These are phyloP conservation scores for Lepidocyrtoides sp. DNA, from an alignment of 2,888 invertebrate species.

Conservation along the genomic window DNA sequence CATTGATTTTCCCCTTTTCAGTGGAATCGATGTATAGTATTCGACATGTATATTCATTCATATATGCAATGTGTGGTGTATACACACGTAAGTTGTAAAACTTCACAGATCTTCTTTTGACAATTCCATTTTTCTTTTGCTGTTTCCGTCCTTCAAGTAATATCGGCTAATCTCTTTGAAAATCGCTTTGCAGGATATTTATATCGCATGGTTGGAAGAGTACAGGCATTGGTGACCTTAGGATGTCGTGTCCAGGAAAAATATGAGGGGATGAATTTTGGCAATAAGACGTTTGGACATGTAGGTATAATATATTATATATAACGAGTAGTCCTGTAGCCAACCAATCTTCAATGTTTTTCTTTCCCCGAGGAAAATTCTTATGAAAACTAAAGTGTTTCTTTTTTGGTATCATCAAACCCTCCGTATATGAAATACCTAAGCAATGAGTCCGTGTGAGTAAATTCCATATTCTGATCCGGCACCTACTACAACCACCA, in stretches of 20 bases:
- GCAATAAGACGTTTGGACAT: conserved; percentile 3
- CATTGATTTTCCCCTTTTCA: conserved; percentile 42
- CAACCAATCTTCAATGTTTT: not conserved
- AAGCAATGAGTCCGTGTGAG: not conserved
- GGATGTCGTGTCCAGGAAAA: conserved; percentile 43
- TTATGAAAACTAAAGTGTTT: not conserved
- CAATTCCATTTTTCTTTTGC: conserved; percentile 27
- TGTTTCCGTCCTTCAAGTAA: not conserved
- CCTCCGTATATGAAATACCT: not conserved
- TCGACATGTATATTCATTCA: not conserved
- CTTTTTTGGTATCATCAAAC: not conserved
- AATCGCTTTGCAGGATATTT: conserved; percentile 1
- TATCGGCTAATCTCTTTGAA: conserved; percentile 37
- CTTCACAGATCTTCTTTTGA: conserved; percentile 31
- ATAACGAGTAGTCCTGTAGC: not conserved
- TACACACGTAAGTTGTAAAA: too few species aligned
- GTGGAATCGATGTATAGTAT: conserved; percentile 12
- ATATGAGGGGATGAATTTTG: conserved; percentile 57
- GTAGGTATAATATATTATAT: not conserved
- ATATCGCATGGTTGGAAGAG: not conserved
- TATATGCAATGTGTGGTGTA: not conserved
- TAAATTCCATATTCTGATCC: conserved; percentile 50
- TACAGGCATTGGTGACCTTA: conserved; percentile 18
- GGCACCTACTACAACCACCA: not conserved
- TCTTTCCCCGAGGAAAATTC: not conserved